Evolutionary conservation across 1,140 invertebrate species (phyloP), one percentile per base, ranked within the genome.

Genomic region (Conus betulinus): DNA sequence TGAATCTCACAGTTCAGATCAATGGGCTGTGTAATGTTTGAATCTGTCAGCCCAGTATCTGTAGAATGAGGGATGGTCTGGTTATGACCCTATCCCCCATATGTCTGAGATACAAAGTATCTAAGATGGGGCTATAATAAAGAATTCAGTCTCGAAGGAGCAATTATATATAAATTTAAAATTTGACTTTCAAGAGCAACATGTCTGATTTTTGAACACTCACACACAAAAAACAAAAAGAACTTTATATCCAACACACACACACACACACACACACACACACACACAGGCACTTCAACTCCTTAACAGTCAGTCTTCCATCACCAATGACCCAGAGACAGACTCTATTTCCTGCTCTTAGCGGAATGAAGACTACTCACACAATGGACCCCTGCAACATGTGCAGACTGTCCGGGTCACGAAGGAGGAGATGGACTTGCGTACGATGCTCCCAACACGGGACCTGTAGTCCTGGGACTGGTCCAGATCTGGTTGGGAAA

Each of bases 381-480:
- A 87, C 74, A 87, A 51, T 11, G 74, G 76, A n/a, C 85, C 85
- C 85, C 51, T 86, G 60, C 85, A 86, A 23, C 13, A 78, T 87
- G 51, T 87, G 63, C 3, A 78, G 53, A 78, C 53, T 79, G 53
- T 87, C 85, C 11, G 57, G 85, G 39, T 87, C 85, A n/a, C 39
- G 53, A 87, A 87, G n/a, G 85, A 87, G 85, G 67, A 78, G 71
- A 84, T 57, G 25, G 88, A 88, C 51, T 85, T 81, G 82, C 85
- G 85, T 1, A 88, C 89, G 60, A 90, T 88, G 74, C 89, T 88
- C 5, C 89, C 89, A 6, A 88, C 67, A 23, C 87, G 76, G 23
- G 84, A 25, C 39, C 85, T 8, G 55, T 63, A 27, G 23, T 67
- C 82, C 55, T 25, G 55, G 17, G 53, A 53, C 3, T 84, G 53